Conservation (phyloP, 2,113 vertebrate species). For the Malurus elegans region DNA sequence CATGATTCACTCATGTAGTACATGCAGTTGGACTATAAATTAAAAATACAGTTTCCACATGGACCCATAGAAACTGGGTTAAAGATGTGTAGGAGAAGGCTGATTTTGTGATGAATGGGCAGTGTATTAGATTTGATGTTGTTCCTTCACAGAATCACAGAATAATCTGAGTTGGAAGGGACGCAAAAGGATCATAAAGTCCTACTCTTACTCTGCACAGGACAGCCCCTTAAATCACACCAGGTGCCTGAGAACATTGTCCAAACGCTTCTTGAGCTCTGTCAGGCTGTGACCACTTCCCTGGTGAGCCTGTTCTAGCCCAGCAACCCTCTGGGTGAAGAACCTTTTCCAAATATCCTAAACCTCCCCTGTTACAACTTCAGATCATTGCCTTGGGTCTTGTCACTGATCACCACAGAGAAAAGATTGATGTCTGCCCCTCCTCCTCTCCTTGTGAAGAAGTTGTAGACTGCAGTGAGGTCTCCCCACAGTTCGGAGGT, state of each 20-base stretch:
- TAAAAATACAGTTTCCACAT: neutral
- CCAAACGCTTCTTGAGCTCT: neutral
- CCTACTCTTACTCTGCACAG: neutral
- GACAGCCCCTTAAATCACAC: neutral
- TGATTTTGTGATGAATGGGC: neutral
- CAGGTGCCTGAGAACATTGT: neutral
- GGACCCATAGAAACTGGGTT: neutral
- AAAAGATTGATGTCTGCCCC: neutral
- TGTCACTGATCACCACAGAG: neutral
- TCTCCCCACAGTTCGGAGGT: neutral
- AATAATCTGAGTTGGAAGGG: neutral
- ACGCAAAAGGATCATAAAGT: neutral
- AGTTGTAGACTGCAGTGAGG: neutral
- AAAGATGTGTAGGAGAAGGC: neutral
- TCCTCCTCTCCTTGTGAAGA: neutral
- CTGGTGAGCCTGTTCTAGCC: neutral
- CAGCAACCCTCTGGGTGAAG: neutral
- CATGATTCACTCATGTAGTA: neutral
- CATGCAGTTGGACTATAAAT: neutral
- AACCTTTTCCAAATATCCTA: neutral
- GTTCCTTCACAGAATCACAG: neutral
- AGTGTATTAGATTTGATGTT: neutral
- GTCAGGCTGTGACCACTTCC: neutral
- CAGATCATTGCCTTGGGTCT: neutral
- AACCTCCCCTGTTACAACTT: fast-evolving